Evolutionary conservation across 1,140 invertebrate genomes (phyloP).

Genomic region (Proctacanthus coquilletti): DNA sequence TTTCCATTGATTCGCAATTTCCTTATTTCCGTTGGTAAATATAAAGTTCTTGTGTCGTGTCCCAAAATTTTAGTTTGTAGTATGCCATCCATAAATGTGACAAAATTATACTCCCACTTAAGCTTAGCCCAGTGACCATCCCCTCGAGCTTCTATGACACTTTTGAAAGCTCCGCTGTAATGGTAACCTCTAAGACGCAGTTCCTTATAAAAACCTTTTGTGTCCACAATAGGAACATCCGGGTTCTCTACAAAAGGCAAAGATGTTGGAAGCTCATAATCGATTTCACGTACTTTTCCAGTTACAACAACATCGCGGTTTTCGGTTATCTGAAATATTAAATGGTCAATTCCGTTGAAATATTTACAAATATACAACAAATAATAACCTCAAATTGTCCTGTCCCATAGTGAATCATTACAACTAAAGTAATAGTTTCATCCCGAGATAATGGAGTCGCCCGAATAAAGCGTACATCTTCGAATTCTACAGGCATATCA

Average conservation of each 20-base stretch:
- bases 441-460: conserved; percentile 65
- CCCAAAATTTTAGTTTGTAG: conserved; percentile 71
- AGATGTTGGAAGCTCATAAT: conserved; percentile 31
- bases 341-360: not conserved
- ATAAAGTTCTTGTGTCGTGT: conserved; percentile 54
- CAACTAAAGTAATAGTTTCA: conserved; percentile 51
- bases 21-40: conserved; percentile 71
- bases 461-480: conserved; percentile 68
- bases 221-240: conserved; percentile 34
- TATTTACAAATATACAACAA: not conserved
- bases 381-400: conserved; percentile 55
- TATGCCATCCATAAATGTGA: conserved; percentile 86
- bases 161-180: conserved; percentile 38
- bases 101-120: conserved; percentile 68
- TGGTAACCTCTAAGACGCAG: conserved; percentile 80
- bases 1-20: conserved; percentile 63
- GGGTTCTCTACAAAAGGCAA: conserved; percentile 31
- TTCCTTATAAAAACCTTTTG: conserved; percentile 84
- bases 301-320: conserved; percentile 61
- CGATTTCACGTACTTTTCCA: conserved; percentile 44
- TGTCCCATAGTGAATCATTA: conserved; percentile 68
- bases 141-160: conserved; percentile 21
- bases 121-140: conserved; percentile 36
- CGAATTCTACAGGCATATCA: conserved; percentile 67
- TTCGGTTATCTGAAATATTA: conserved; percentile 45